Evolutionary conservation across 1,140 invertebrate species (phyloP), one percentile per base, ranked within the genome.

Genomic region (Teleopsis dalmanni): DNA sequence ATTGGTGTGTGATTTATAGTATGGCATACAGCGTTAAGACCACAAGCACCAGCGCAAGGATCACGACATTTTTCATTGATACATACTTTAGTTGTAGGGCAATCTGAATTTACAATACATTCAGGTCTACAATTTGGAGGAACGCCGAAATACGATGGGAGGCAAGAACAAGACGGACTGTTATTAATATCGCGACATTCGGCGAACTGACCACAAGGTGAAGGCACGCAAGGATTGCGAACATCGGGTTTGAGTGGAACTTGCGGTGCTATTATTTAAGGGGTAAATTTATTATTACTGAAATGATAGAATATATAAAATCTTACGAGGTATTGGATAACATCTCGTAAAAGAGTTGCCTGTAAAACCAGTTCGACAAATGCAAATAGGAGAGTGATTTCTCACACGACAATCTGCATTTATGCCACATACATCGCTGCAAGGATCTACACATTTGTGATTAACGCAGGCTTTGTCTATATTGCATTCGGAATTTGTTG

Each of bases 401-500:
- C 81, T 63, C 0, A 90, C 85, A 16, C 77, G 77, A 62, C 88
- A 91, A 45, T 82, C 78, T 2, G 88, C 83, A 72, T 85, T 86
- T 23, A 80, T 65, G 7, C 87, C 87, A 65, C 88, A 91, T 2
- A 81, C 80, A 41, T 81, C 84, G n/a, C 80, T 76, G 56, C 88
- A 91, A 22, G 87, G 87, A 72, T 89, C 81, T n/a, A 77, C 70
- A 57, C 88, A 91, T 73, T 90, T 89, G 58, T 88, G 85, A 60
- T 85, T 85, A 23, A 85, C 72, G 58, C 88, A 91, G 1, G 86
- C 82, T 58, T 78, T 82, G 27, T 78, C 78, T n/a, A 77, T 73
- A 41, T 80, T 71, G 57, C 88, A 91, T 58, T 92, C 88, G n/a
- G 83, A 79, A 63, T 87, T 90, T 13, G 68, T 62, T 16, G 77